Base-by-base conservation (phyloP, 1,140 invertebrate species). In the Oncopodura yosiiana region DNA sequence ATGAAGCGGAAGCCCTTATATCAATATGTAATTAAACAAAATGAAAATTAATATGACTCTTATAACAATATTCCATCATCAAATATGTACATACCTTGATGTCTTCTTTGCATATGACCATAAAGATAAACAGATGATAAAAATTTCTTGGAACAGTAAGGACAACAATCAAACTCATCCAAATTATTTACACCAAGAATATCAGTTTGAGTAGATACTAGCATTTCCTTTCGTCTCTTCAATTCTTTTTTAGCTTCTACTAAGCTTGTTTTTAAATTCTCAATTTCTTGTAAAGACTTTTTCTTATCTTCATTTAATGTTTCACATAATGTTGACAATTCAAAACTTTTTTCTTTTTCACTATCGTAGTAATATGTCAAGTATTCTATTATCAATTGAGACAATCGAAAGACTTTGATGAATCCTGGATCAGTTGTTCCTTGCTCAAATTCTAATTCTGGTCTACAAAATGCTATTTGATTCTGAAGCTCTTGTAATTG, bases 81-180 rank as follows among this genome's bases (percentile, higher is more conserved):
- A n/a, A n/a, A n/a, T n/a, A n/a, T n/a, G n/a, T n/a, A n/a, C n/a
- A n/a, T n/a, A n/a, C 61, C 61, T 55, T 62, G 61, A 45, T 62
- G 61, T 8, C 61, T 14, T 30, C 61, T 27, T 30, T 59, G 61
- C 29, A 62, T 51, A 41, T 62, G 61, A n/a, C 53, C 39, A 8
- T 41, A 37, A 9, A 62, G 46, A 38, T 53, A 56, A 11, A 26
- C 21, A 12, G 26, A 19, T 14, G 39, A 48, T 24, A 55, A 9
- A 29, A 62, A 62, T 19, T 44, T 56, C 32, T 62, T 62, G 16
- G 26, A 24, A 29, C 61, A 62, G 30, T 62, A 62, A 0, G 56
- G 61, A 50, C 61, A 62, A 56, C 41, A 51, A 53, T 61, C 60
- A 42, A 45, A 38, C 26, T 61, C 60, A 52, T 62, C 56, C 37